A percentile compares a stretch with the other conserved stretches of the same genome.
These are phyloP conservation scores for Solenopsis invicta DNA, from an alignment of 1,140 invertebrate species.

Conservation along the genomic window DNA sequence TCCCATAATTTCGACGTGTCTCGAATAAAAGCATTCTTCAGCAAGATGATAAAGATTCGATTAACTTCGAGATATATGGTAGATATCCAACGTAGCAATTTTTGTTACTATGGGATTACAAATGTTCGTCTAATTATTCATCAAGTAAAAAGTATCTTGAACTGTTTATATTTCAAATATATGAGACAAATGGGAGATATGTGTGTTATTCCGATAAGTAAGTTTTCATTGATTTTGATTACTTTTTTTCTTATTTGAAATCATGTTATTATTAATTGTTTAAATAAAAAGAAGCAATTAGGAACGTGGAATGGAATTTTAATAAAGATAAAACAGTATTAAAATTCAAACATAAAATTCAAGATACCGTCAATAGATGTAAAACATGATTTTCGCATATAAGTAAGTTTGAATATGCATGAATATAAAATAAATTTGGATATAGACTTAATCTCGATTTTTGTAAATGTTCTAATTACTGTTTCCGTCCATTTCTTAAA, in stretches of 20 bases:
- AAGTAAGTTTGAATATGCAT: not conserved
- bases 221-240: not conserved
- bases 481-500: constrained; percentile 26
- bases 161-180: not conserved
- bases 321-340: not conserved
- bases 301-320: not conserved
- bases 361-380: not conserved
- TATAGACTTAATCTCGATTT: not conserved
- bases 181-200: not conserved
- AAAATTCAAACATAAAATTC: constrained; percentile 5
- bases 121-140: not conserved
- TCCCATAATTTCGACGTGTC: not conserved
- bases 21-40: constrained; percentile 9
- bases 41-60: not conserved
- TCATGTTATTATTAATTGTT: constrained; percentile 6
- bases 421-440: not conserved
- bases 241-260: not conserved
- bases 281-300: not conserved
- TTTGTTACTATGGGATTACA: not conserved
- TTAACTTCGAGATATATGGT: not conserved
- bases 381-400: not conserved
- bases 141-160: not conserved
- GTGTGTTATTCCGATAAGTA: not conserved
- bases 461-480: not conserved
- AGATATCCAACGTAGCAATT: not conserved